Conservation (phyloP, 2,113 vertebrate genomes). For the Hypocryptadius cinnamomeus region DNA sequence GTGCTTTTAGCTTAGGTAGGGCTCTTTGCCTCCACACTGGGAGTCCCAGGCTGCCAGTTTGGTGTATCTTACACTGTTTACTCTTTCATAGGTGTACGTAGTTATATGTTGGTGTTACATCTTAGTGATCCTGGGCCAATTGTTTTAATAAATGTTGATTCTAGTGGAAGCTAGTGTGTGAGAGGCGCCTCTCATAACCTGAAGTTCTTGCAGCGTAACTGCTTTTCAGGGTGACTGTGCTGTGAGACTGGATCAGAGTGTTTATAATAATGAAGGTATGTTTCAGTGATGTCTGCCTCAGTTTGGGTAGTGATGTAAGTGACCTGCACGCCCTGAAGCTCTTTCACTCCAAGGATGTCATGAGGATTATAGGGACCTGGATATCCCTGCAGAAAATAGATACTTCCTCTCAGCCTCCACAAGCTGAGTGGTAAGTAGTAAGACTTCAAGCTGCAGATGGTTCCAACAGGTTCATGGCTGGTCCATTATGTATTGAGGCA, state of each 20-base stretch:
- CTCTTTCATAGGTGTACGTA: background rate
- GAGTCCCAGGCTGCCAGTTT: background rate
- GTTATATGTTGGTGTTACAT: background rate
- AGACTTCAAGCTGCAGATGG: background rate
- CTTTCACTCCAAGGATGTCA: background rate
- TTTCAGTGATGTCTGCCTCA: background rate
- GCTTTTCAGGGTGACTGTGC: background rate
- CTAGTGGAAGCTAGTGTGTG: background rate
- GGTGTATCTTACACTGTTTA: background rate
- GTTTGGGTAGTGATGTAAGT: background rate
- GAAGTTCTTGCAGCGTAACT: background rate
- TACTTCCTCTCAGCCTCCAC: background rate
- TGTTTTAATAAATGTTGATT: background rate
- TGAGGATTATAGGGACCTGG: background rate
- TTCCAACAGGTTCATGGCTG: background rate
- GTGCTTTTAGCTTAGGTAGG: background rate
- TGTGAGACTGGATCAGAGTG: background rate
- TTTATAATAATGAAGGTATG: background rate
- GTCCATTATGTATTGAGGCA: background rate
- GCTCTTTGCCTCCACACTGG: background rate
- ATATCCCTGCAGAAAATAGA: background rate
- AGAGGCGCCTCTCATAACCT: background rate
- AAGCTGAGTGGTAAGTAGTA: background rate
- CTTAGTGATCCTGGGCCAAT: background rate
- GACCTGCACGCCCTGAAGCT: background rate